Conservation (phyloP, 2,888 invertebrate genomes). For the Monopis laevigella region DNA sequence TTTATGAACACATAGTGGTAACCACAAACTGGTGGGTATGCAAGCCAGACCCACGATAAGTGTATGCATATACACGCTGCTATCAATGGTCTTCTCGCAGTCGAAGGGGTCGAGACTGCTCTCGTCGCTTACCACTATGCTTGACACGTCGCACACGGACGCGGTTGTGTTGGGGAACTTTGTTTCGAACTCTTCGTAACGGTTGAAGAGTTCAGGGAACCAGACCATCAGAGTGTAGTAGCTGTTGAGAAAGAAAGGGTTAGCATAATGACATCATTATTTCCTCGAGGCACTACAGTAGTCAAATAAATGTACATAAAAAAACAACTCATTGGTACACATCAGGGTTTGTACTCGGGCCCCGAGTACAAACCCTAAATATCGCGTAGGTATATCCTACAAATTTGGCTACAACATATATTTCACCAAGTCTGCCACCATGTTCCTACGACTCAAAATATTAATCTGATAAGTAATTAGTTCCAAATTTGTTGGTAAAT, state of each 20-base stretch:
- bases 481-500: no score
- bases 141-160: slow-evolving; percentile 81
- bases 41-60: slow-evolving; percentile 83
- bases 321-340: no score
- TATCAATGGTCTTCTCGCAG: slow-evolving; percentile 71
- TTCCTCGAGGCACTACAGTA: no score
- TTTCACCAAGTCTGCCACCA: no score
- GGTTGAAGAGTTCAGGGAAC: slow-evolving; percentile 89
- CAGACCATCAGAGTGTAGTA: slow-evolving; percentile 93
- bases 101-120: slow-evolving; percentile 59
- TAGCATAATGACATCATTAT: no score
- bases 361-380: no score
- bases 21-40: slow-evolving; percentile 81
- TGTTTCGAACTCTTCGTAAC: slow-evolving; percentile 79
- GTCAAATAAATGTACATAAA: no score
- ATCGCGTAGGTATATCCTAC: no score
- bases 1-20: slow-evolving; percentile 81
- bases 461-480: no score
- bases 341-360: no score
- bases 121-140: slow-evolving; percentile 64
- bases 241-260: slow-evolving; percentile 56
- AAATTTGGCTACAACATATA: no score
- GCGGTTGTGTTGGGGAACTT: slow-evolving; percentile 73
- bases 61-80: slow-evolving; percentile 78
- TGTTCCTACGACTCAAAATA: no score